Conservation (phyloP, 2,888 invertebrate species). For the Aspidiotus rigidus region DNA sequence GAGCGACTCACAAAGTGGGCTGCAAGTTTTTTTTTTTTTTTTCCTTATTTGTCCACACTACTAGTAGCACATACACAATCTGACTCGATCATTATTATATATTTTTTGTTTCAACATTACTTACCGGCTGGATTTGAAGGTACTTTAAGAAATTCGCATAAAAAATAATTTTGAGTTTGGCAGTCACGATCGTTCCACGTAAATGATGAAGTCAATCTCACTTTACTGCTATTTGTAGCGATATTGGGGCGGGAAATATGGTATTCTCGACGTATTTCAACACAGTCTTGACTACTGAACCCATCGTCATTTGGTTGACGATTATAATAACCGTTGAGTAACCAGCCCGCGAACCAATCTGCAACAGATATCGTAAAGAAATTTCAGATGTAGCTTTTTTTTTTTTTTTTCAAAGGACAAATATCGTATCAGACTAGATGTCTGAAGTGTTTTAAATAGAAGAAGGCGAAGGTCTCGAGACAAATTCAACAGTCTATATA, state of each 20-base stretch:
- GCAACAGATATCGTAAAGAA: conserved; percentile 27
- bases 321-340: conserved; percentile 55
- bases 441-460: too few relatives aligned
- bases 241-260: conserved; percentile 43
- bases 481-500: too few relatives aligned
- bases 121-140: conserved; percentile 26
- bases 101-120: too few relatives aligned
- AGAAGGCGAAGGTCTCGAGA: too few relatives aligned
- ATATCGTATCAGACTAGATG: too few relatives aligned
- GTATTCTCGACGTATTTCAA: conserved; percentile 62
- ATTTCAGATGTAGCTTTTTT: too few relatives aligned
- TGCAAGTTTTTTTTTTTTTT: too few relatives aligned
- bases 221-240: conserved; percentile 31
- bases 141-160: conserved; percentile 54
- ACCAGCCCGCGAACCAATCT: conserved; percentile 82
- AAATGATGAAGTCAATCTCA: conserved; percentile 44
- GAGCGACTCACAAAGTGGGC: too few relatives aligned
- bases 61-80: too few relatives aligned
- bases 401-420: too few relatives aligned
- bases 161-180: conserved; percentile 59
- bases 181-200: conserved; percentile 79
- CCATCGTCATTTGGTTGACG: conserved; percentile 75
- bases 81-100: too few relatives aligned
- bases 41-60: too few relatives aligned
- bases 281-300: conserved; percentile 69